These are phyloP conservation scores for Uropsilus gracilis DNA, from an alignment of 2,113 vertebrate genomes.

Conservation along the genomic window DNA sequence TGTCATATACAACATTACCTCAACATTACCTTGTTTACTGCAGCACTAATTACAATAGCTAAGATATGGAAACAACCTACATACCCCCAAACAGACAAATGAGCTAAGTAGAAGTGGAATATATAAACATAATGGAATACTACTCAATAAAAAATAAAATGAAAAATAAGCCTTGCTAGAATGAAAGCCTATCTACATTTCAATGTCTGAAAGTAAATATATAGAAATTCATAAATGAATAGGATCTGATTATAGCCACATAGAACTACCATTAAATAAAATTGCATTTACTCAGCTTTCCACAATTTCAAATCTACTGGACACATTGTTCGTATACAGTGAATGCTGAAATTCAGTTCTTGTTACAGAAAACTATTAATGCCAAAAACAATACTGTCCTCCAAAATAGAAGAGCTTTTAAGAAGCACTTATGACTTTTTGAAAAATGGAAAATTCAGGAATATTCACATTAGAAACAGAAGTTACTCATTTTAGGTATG, in stretches of 20 bases:
- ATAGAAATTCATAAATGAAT: background rate
- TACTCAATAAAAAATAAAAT: too few species aligned
- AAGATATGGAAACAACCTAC: too few species aligned
- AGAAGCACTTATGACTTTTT: background rate
- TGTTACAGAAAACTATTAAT: background rate
- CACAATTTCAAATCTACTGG: background rate
- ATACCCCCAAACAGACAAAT: too few species aligned
- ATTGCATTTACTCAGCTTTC: background rate
- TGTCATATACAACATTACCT: too few species aligned
- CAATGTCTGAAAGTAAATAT: background rate
- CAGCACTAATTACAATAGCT: too few species aligned
- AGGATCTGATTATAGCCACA: background rate
- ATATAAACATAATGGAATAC: too few species aligned
- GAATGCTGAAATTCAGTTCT: background rate
- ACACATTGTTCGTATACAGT: background rate
- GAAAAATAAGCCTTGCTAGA: background rate
- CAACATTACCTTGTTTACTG: too few species aligned
- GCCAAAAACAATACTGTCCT: background rate
- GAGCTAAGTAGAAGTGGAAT: too few species aligned
- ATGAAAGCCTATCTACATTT: fast-evolving
- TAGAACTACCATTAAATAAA: background rate
- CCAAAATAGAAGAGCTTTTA: background rate
- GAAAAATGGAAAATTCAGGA: background rate
- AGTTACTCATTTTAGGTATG: background rate
- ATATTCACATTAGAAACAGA: background rate